phyloP scores from a whole-genome alignment of 2,113 vertebrate species.

The Mystacornis crossleyi region DNA sequence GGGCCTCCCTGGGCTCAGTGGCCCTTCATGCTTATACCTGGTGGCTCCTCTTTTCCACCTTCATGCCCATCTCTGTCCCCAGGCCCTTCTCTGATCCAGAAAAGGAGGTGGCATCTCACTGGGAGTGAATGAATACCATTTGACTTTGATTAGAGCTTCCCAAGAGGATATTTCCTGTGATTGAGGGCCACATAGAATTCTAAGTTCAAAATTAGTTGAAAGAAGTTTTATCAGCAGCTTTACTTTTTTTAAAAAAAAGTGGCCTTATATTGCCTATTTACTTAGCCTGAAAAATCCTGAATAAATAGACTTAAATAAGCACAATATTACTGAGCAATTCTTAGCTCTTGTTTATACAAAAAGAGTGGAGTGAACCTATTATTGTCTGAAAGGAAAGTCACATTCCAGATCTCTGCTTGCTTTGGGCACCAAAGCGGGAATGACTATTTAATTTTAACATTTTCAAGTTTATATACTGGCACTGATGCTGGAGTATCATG shows the following conservation, averaged over 20 bases:
- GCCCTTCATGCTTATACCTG: background rate
- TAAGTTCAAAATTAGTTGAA: constrained; percentile 2
- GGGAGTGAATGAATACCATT: fast-evolving
- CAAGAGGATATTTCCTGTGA: background rate
- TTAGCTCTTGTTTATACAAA: constrained; percentile 28
- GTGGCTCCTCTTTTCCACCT: background rate
- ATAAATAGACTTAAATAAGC: constrained; percentile 45
- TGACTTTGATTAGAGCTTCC: background rate
- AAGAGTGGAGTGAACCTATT: background rate
- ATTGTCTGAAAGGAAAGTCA: constrained; percentile 28
- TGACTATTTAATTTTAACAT: constrained; percentile 11
- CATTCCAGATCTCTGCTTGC: constrained; percentile 52
- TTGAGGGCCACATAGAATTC: background rate
- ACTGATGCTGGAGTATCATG: background rate
- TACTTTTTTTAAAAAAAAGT: background rate
- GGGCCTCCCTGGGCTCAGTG: background rate
- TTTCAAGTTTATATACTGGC: background rate
- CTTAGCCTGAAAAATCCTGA: constrained; percentile 28
- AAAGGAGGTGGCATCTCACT: background rate
- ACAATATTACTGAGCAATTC: constrained; percentile 6
- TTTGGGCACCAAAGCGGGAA: constrained; percentile 35
- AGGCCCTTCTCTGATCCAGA: background rate
- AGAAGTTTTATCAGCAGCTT: background rate
- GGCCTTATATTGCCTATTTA: constrained; percentile 21
- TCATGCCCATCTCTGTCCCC: background rate